Evolutionary conservation across 2,113 vertebrate genomes (phyloP).

Genomic region (Phoxinus phoxinus): DNA sequence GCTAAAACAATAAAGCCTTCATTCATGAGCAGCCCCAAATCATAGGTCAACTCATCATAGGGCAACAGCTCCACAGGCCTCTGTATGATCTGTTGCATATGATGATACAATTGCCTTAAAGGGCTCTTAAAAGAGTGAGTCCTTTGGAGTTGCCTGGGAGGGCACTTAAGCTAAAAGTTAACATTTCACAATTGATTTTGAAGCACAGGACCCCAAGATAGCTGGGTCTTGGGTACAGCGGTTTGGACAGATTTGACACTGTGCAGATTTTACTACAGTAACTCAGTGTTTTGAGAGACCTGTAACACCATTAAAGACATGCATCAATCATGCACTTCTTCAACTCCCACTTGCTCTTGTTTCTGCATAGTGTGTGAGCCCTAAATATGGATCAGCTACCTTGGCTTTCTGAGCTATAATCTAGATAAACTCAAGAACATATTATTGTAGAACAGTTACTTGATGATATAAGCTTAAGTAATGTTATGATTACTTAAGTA

Average conservation of each 20-base stretch:
- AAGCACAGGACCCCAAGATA: neutral
- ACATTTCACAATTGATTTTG: neutral
- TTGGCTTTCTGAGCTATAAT: neutral
- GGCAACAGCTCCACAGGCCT: neutral
- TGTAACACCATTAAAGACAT: neutral
- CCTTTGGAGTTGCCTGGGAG: neutral
- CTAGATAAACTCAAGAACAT: neutral
- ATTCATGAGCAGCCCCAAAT: neutral
- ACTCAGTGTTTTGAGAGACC: neutral
- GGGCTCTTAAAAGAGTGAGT: neutral
- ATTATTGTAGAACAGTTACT: neutral
- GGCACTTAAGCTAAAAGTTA: neutral
- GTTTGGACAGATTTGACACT: neutral
- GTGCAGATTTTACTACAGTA: neutral
- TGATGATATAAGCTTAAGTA: neutral
- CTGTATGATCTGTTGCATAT: neutral
- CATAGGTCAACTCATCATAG: neutral
- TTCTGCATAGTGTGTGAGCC: neutral
- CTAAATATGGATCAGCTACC: slow-evolving; percentile 1
- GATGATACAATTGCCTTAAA: neutral
- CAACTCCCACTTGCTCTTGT: slow-evolving; percentile 2
- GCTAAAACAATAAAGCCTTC: neutral
- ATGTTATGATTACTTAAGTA: too few species aligned
- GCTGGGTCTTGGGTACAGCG: neutral
- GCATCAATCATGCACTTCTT: neutral